Conservation (phyloP, 1,140 invertebrate genomes). For the Agrilus planipennis region DNA sequence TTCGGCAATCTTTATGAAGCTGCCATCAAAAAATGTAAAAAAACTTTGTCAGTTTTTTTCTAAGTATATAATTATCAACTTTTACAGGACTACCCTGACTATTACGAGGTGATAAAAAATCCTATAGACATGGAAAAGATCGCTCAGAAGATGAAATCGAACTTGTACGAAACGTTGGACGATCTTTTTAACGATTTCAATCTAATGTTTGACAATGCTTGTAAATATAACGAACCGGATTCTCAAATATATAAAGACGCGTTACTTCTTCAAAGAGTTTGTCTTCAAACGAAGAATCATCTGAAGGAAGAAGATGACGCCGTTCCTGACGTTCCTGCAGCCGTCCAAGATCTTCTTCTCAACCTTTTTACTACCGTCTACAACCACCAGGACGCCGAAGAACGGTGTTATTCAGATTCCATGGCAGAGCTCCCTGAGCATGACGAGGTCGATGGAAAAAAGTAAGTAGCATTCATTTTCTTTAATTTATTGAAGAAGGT, state of each 20-base stretch:
- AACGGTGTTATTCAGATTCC: slow-evolving; percentile 90
- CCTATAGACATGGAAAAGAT: slow-evolving; percentile 97
- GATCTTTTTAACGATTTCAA: slow-evolving; percentile 88
- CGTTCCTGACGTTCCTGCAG: slow-evolving; percentile 74
- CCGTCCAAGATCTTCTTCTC: slow-evolving; percentile 83
- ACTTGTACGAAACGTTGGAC: slow-evolving; percentile 72
- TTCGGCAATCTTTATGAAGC: slow-evolving; percentile 85
- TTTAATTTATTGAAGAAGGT: too few relatives aligned
- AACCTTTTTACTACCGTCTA: slow-evolving; percentile 89
- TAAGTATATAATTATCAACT: neutral
- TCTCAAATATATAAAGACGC: slow-evolving; percentile 99
- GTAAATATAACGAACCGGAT: slow-evolving; percentile 98
- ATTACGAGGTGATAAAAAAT: slow-evolving; percentile 95
- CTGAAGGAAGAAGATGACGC: slow-evolving; percentile 77
- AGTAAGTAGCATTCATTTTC: too few relatives aligned
- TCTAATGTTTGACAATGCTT: slow-evolving; percentile 98
- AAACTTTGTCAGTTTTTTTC: neutral
- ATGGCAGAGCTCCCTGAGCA: slow-evolving; percentile 88
- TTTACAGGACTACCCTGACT: slow-evolving; percentile 82
- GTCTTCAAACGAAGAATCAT: slow-evolving; percentile 83
- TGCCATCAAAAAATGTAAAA: slow-evolving; percentile 75
- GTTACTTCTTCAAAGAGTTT: slow-evolving; percentile 79
- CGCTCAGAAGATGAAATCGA: slow-evolving; percentile 70
- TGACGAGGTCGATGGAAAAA: slow-evolving; percentile 61
- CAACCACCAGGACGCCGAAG: slow-evolving; percentile 93